Base-by-base conservation (phyloP, 1,140 invertebrate genomes). In the Drosophila punjabiensis region DNA sequence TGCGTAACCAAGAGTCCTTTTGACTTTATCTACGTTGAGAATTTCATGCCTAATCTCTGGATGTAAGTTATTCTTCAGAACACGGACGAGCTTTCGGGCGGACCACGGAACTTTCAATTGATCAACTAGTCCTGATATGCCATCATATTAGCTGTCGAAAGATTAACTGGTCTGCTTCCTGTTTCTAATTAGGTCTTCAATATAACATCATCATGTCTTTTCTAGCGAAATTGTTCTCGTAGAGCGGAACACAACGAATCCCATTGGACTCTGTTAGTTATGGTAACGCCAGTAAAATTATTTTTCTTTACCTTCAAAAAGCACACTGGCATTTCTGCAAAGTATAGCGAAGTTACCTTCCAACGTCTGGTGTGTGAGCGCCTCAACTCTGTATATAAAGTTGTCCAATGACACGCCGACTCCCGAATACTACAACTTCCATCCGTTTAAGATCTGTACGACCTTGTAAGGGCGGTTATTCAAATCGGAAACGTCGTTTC, bases 141-240 rank as follows among this genome's bases (percentile, higher is more conserved):
- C 37, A 35, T 56, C 32, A 18, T 35, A 56, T 37, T 2, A 56
- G 18, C 53, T 32, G 16, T 32, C 16, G 16, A 53, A 53, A 56
- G 11, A 35, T 24, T 35, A 18, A 56, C 7, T 56, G 32, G 18
- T 20, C 13, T 35, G n/a, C n/a, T 55, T 55, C 11, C n/a, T 55
- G 20, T 55, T 55, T 14, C 32, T 35, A 24, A 24, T 24, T 24
- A 24, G 24, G 3, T 24, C 24, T 24, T 24, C 24, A 24, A 24
- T 24, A 24, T 56, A 37, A 37, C 53, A 56, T 56, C 53, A 32
- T 37, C 32, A n/a, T n/a, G n/a, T 14, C 35, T 41, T 59, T 59
- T 35, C 10, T 59, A 24, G 5, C 35, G 56, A 8, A 59, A 59
- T 37, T 37, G 5, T 37, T 13, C 2, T 13, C 11, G 4, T 5